Evolutionary conservation across 2,888 invertebrate genomes (phyloP), one percentile per base, ranked within the genome.

Genomic region (Muschampia plurimacula): DNA sequence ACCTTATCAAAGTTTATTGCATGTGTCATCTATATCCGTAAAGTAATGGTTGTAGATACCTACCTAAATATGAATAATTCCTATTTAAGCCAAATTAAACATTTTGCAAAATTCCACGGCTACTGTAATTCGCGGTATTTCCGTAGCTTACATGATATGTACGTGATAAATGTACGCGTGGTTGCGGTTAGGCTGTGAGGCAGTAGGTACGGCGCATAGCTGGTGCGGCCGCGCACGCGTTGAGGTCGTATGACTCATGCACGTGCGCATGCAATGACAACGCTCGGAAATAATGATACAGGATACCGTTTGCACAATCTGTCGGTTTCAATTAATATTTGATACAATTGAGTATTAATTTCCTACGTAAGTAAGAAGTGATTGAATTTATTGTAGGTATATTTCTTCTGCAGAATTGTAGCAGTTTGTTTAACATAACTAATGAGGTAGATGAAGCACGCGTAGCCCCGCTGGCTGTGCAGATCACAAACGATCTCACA

Each of bases 231-330:
- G 71, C 70, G 70, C 77, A 77, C 77, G 77, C 76, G 76, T 69
- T 72, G 67, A 74, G 74, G 74, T 73, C 78, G 74, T 75, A 73
- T 74, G 76, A 74, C 75, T 75, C 71, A 72, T 55, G 55, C 55
- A 22, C 55, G 55, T 66, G 71, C 65, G 65, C 70, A n/a, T 57
- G 39, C 39, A 39, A 46, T 66, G 71, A 71, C 66, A 67, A 72
- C 52, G 22, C 65, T 46, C 57, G 46, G 57, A 67, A 32, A 57
- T 22, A 46, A 62, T 60, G 69, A 66, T 28, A 46, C 65, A 49
- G 71, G 71, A 71, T 71, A 69, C 60, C 9, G 59, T 44, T 60
- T 62, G 52, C 68, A 46, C 41, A 46, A 68, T 46, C 60, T 59
- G 46, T 28, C 60, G 60, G 63, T 22, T 63, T 63, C 22, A 22